Evolutionary conservation across 2,797 vertebrate species (phyloP).

Genomic region (Hydrophis major): DNA sequence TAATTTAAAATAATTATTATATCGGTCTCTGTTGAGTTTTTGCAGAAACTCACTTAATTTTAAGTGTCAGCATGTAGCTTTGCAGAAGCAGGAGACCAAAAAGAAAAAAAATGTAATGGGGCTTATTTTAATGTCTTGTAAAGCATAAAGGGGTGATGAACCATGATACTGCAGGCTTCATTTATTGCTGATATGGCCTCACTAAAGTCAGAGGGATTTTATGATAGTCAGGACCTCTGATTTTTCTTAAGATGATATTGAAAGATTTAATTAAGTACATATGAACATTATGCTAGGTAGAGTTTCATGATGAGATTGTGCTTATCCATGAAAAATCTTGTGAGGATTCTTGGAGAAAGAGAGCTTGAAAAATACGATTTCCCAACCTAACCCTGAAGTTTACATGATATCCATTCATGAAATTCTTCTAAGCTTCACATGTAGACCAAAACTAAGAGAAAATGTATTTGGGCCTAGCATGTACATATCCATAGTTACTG

Average conservation of each 20-base stretch:
- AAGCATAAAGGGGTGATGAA: background rate
- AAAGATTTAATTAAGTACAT: background rate
- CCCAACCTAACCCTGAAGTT: background rate
- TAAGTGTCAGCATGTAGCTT: background rate
- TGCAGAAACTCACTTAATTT: background rate
- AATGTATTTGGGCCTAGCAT: background rate
- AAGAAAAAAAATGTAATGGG: background rate
- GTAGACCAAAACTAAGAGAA: background rate
- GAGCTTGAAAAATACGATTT: background rate
- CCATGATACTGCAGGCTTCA: conserved; percentile 13
- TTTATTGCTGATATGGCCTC: conserved; percentile 13
- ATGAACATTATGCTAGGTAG: background rate
- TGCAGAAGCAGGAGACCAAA: background rate
- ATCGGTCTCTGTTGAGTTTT: background rate
- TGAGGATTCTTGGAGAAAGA: background rate
- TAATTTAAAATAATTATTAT: background rate
- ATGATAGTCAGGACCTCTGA: background rate
- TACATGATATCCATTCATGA: background rate
- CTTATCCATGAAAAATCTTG: background rate
- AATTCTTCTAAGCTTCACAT: background rate
- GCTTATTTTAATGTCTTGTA: background rate
- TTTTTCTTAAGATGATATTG: background rate
- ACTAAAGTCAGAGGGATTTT: background rate
- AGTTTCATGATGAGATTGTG: background rate
- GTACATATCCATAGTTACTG: background rate